phyloP scores from a whole-genome alignment of 2,797 vertebrate genomes.

The Myotis myotis region DNA sequence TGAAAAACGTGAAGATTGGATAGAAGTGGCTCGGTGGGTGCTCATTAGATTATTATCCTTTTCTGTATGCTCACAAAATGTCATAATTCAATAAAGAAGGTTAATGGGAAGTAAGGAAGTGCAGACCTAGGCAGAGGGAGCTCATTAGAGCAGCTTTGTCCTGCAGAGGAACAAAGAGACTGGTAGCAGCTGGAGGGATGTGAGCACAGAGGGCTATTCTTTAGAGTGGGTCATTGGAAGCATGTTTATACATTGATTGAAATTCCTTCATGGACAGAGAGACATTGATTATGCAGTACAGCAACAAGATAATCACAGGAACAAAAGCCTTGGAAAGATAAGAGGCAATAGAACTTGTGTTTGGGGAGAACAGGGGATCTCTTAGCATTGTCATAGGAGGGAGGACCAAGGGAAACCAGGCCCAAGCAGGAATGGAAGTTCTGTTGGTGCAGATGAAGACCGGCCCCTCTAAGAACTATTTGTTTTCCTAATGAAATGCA shows the following conservation, averaged over 20 bases:
- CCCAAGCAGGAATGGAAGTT: background rate
- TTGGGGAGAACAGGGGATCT: background rate
- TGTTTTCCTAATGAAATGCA: background rate
- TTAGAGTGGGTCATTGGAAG: constrained; percentile 31
- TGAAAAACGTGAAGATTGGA: constrained; percentile 1
- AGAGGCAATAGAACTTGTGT: background rate
- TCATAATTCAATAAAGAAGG: constrained; percentile 38
- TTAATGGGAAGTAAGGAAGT: background rate
- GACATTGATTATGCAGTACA: background rate
- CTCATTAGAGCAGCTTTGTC: constrained; percentile 29
- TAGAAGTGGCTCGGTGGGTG: background rate
- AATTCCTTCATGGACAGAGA: background rate
- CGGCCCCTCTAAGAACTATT: background rate
- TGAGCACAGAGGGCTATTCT: background rate
- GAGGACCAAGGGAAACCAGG: background rate
- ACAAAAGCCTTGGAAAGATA: background rate
- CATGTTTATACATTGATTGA: background rate
- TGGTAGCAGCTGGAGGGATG: background rate
- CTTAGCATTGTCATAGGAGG: fast-evolving
- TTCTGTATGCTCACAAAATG: constrained; percentile 20
- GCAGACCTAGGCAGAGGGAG: background rate
- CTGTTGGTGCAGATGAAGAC: background rate
- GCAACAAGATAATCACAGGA: background rate
- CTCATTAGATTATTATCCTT: constrained; percentile 26
- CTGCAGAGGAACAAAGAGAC: background rate